Percentiles rank a stretch among this genome's conserved stretches.
These are phyloP conservation scores for Eclectus roratus DNA, from an alignment of 2,113 vertebrate genomes.

Conservation along the genomic window DNA sequence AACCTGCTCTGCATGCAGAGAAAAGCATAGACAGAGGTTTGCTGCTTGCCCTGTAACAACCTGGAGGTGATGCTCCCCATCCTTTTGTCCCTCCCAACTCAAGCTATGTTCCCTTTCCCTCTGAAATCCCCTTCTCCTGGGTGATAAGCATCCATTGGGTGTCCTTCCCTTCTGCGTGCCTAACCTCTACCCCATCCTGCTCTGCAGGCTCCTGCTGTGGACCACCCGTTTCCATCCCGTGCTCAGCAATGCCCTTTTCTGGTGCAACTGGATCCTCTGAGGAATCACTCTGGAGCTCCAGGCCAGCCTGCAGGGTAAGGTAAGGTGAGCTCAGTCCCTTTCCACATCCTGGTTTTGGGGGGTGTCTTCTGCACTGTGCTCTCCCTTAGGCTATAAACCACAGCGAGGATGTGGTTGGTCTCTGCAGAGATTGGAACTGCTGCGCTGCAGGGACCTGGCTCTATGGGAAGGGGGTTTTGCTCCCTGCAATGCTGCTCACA, in stretches of 20 bases:
- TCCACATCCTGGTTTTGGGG: not conserved
- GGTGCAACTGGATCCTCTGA: not conserved
- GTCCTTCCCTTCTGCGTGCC: not conserved
- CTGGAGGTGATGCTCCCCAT: not conserved
- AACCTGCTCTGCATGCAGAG: not conserved
- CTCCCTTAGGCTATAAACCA: not conserved
- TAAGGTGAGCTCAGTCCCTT: constrained; percentile 18
- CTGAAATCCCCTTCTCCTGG: not conserved
- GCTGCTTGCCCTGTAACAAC: not conserved
- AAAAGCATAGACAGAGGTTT: not conserved
- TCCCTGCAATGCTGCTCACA: not conserved
- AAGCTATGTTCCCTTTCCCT: not conserved
- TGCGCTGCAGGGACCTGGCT: not conserved
- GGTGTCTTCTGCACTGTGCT: not conserved
- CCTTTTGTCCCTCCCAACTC: accelerated
- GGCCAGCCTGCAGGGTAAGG: constrained; percentile 71
- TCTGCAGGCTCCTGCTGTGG: constrained; percentile 18
- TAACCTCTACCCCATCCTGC: not conserved
- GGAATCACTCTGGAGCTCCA: constrained; percentile 38
- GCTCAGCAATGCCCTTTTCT: constrained; percentile 30
- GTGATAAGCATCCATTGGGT: accelerated
- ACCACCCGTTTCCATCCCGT: accelerated
- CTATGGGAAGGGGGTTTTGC: not conserved
- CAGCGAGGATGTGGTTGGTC: not conserved
- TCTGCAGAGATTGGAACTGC: accelerated